Evolutionary conservation across 2,888 invertebrate species (phyloP), one percentile per base, ranked within the genome.

Genomic region (Podabrus alpinus): DNA sequence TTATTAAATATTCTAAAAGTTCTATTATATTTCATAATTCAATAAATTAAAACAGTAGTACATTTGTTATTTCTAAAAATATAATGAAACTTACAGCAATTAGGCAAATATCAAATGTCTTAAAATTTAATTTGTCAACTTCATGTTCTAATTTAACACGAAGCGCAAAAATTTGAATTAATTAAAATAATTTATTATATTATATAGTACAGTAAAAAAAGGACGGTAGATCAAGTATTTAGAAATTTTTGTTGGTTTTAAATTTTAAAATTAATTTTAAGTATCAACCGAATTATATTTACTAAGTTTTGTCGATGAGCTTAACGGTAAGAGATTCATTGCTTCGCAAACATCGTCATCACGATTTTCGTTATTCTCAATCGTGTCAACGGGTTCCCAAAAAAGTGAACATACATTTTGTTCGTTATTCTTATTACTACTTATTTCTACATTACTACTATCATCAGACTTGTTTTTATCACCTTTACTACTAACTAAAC

Each of bases 361-460:
- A 7, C 24, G 59, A 24, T 69, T 60, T 21, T 72, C 59, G 11
- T 17, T 66, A 67, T 24, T 15, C 5, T 59, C 24, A 67, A 73
- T 25, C 24, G 59, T 45, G 29, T 64, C 29, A 9, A 67, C 15
- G 5, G 73, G 78, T 62, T 83, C 80, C 85, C 85, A 85, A 66
- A 85, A 81, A 75, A 85, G 85, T 9, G 86, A 85, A 72, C 82
- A 82, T 2, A 79, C 74, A 25, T 83, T 84, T 29, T 80, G 79
- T 71, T 79, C 80, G 45, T 80, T 81, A 16, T 81, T 78, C 66
- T 81, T 80, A 11, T 82, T 80, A 69, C 79, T 79, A 62, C 79
- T 78, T 24, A 72, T 68, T 71, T 75, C 72, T 45, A 75, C 73
- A 5, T 68, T 60, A 25, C 72, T 64, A 29, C 73, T 76, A 68